These are phyloP conservation scores for Symphodus melops DNA, from an alignment of 2,113 vertebrate species.

Conservation along the genomic window DNA sequence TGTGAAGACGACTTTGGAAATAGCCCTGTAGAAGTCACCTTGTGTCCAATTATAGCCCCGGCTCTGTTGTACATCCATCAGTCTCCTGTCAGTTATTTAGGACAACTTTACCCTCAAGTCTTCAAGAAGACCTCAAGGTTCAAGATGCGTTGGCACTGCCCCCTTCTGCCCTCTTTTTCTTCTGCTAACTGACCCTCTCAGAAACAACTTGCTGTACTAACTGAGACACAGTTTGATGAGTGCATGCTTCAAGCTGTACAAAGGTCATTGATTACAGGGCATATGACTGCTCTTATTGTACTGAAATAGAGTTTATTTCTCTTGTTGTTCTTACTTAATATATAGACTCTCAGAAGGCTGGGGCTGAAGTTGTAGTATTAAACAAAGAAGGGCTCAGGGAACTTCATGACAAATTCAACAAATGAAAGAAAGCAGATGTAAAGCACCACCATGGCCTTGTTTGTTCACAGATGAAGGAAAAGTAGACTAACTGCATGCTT, in stretches of 20 bases:
- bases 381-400: too few species aligned
- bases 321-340: too few species aligned
- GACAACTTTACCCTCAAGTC: slow-evolving; percentile 66
- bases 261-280: neutral
- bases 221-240: neutral
- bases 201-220: slow-evolving; percentile 29
- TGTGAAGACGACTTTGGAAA: slow-evolving; percentile 52
- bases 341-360: too few species aligned
- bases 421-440: too few species aligned
- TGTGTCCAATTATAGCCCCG: slow-evolving; percentile 64
- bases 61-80: slow-evolving; percentile 68
- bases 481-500: too few species aligned
- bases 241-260: slow-evolving; percentile 9
- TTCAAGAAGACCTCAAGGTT: slow-evolving; percentile 45
- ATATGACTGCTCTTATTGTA: neutral
- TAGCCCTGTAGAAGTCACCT: slow-evolving; percentile 69
- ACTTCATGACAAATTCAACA: too few species aligned
- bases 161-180: slow-evolving; percentile 9
- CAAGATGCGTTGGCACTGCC: slow-evolving; percentile 38
- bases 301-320: too few species aligned
- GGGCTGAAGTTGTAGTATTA: neutral
- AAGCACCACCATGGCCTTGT: too few species aligned
- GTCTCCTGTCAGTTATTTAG: slow-evolving; percentile 72
- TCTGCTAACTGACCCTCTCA: slow-evolving; percentile 23
- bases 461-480: too few species aligned